Evolutionary conservation across 2,113 vertebrate species (phyloP), one percentile per base, ranked within the genome.

Genomic region (Ochotona curzoniae): DNA sequence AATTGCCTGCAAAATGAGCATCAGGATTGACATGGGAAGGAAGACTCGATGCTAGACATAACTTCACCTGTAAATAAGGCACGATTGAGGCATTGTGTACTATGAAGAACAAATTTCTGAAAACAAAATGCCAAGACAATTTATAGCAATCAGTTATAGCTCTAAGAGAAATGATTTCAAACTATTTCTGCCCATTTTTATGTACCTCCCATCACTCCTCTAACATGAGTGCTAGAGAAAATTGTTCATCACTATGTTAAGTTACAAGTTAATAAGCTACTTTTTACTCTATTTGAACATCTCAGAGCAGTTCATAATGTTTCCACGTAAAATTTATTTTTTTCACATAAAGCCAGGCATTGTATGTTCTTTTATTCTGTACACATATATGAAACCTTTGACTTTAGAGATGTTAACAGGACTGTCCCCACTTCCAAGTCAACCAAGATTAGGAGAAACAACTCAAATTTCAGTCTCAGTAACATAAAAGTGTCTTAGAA

Each of bases 61-160:
- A 82, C 35, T 83, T 91, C 71, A 23, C 44, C 49, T 85, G 2
- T 78, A 84, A 84, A 86, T 88, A 94, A 94, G 44, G 81, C 32
- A 80, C 73, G 15, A 86, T 86, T 70, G 23, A 90, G 60, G 25
- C 18, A 75, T 5, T 75, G 25, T 25, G 67, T n/a, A 71, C 17
- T 63, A 93, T 69, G 81, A 74, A 91, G 12, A 88, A 3, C 2
- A 64, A n/a, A 7, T 70, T 75, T 74, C 51, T 75, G 23, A 73
- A 71, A 78, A 91, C n/a, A 73, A 83, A 54, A 57, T 60, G 26
- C 64, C 21, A 91, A 89, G 17, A 83, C 26, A 75, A 75, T 91
- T 86, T 69, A 63, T 81, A 54, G 64, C 2, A 35, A 82, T 61
- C 15, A 63, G 44, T 63, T 75, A 85, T 70, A 75, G 84, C 23